These are phyloP conservation scores for Malacoraja senta DNA, from an alignment of 2,797 vertebrate genomes.

Conservation along the genomic window DNA sequence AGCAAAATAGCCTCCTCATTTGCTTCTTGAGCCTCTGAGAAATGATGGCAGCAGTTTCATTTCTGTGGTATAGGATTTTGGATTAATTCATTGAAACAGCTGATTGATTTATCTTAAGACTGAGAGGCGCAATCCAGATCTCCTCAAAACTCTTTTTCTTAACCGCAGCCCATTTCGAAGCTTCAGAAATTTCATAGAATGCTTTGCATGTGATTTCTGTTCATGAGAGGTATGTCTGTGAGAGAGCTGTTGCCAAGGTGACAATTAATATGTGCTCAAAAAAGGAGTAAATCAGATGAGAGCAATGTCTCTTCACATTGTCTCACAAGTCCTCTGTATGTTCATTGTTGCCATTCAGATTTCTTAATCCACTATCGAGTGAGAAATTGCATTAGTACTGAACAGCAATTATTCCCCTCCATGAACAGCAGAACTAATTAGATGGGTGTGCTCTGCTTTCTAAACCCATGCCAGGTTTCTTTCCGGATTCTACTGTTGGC, in stretches of 20 bases:
- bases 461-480: slow-evolving; percentile 1
- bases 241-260: slow-evolving; percentile 34
- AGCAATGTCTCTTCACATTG: background rate
- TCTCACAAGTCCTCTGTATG: slow-evolving; percentile 25
- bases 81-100: background rate
- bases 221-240: slow-evolving; percentile 18
- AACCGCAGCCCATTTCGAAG: background rate
- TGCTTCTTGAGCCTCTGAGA: background rate
- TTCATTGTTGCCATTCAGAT: slow-evolving; percentile 13
- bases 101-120: background rate
- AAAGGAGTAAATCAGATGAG: slow-evolving; percentile 22
- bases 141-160: background rate
- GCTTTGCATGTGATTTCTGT: background rate
- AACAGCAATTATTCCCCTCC: background rate
- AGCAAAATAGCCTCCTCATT: background rate
- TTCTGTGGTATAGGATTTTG: background rate
- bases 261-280: slow-evolving; percentile 25
- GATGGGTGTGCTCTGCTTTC: slow-evolving; percentile 9
- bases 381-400: background rate
- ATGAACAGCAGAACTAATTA: background rate
- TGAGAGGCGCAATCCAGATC: background rate
- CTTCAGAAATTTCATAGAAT: slow-evolving; percentile 25
- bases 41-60: background rate
- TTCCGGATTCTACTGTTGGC: slow-evolving; percentile 11
- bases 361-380: background rate